Percentiles rank a stretch among this genome's conserved stretches.
These are phyloP conservation scores for Syrmaticus mikado DNA, from an alignment of 2,113 vertebrate genomes.

Conservation along the genomic window DNA sequence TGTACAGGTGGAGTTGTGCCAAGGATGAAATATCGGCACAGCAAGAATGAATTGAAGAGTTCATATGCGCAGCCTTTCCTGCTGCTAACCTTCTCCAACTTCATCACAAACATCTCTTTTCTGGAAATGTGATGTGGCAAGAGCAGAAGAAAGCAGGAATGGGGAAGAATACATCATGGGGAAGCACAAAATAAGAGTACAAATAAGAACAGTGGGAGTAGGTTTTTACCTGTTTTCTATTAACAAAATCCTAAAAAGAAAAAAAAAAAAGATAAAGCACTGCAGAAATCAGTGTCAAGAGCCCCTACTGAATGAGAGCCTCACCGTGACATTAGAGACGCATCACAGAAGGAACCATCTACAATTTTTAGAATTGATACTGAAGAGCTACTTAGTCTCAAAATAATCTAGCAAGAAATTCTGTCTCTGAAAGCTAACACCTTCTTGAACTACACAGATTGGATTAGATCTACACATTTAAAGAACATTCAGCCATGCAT, in stretches of 20 bases:
- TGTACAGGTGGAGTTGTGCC: not conserved
- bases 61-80: not conserved
- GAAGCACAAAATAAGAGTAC: not conserved
- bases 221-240: not conserved
- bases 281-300: not conserved
- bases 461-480: not conserved
- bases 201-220: not conserved
- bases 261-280: not conserved
- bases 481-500: not conserved
- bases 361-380: not conserved
- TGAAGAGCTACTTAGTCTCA: not conserved
- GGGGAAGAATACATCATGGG: not conserved
- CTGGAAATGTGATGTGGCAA: not conserved
- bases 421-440: not conserved
- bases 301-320: not conserved
- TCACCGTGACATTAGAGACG: not conserved
- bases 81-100: not conserved
- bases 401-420: not conserved
- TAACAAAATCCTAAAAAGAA: not conserved
- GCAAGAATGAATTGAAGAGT: slow-evolving; percentile 12
- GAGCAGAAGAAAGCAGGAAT: not conserved
- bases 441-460: not conserved
- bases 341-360: not conserved
- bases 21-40: not conserved
- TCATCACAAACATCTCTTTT: not conserved